Conservation (phyloP, 2,797 vertebrate species). For the Lepilemur ruficaudatus region DNA sequence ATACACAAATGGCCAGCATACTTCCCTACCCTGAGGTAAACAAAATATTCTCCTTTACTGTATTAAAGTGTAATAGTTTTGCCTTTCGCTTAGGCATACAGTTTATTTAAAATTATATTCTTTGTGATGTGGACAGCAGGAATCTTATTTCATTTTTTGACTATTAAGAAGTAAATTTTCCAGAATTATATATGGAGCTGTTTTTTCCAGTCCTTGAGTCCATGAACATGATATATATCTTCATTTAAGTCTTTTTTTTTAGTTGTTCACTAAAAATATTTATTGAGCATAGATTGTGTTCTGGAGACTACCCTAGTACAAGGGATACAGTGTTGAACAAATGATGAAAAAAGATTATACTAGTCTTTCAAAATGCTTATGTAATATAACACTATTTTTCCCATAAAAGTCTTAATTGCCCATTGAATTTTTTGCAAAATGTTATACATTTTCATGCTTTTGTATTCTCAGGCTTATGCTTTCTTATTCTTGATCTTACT, state of each 20-base stretch:
- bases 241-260: background rate
- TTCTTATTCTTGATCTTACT: background rate
- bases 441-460: background rate
- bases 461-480: background rate
- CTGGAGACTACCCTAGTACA: background rate
- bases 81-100: too few species aligned
- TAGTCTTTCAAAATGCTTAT: background rate
- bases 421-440: background rate
- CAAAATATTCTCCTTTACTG: too few species aligned
- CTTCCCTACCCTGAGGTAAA: too few species aligned
- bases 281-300: background rate
- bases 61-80: too few species aligned
- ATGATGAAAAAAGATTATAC: background rate
- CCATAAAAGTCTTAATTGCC: background rate
- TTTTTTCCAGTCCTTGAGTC: background rate
- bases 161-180: too few species aligned
- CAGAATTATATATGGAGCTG: too few species aligned
- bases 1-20: too few species aligned
- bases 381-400: background rate
- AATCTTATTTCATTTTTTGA: too few species aligned
- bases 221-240: background rate
- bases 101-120: too few species aligned
- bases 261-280: background rate
- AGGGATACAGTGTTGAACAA: background rate
- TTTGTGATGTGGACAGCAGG: too few species aligned